Conservation (phyloP, 2,888 invertebrate genomes). For the Catocala fraxini region DNA sequence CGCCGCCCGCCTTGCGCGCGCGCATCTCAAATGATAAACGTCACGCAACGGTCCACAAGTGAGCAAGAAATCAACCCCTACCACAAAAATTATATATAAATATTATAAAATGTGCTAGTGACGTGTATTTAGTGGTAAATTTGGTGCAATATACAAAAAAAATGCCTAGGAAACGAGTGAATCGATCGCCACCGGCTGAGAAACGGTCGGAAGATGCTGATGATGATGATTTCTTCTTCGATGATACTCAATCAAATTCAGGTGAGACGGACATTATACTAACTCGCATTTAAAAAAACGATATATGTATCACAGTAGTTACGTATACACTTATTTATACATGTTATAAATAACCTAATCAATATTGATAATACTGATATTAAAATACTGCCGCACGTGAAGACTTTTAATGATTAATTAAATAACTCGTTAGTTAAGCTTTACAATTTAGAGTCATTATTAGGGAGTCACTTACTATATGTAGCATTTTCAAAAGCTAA, state of each 20-base stretch:
- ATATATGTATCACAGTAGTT: too few species aligned
- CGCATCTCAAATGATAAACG: slow-evolving; percentile 73
- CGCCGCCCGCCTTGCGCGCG: slow-evolving; percentile 78
- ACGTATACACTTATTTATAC: too few species aligned
- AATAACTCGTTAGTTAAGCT: too few species aligned
- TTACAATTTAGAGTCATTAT: too few species aligned
- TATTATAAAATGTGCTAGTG: slow-evolving; percentile 46
- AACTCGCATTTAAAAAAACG: too few species aligned
- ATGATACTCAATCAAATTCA: slow-evolving; percentile 80
- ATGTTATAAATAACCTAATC: too few species aligned
- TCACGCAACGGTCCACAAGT: slow-evolving; percentile 60
- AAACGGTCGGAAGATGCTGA: slow-evolving; percentile 74
- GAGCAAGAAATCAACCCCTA: slow-evolving; percentile 45
- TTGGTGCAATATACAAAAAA: slow-evolving; percentile 53
- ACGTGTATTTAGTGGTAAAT: slow-evolving; percentile 47
- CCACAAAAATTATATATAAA: slow-evolving; percentile 3
- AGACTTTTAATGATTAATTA: too few species aligned
- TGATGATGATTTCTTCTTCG: slow-evolving; percentile 82
- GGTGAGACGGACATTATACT: slow-evolving; percentile 51
- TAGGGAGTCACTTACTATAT: too few species aligned
- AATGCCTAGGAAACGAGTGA: slow-evolving; percentile 81
- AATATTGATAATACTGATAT: too few species aligned
- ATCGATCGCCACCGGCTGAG: slow-evolving; percentile 70
- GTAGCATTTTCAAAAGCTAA: too few species aligned
- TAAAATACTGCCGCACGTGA: too few species aligned